Percentiles rank a stretch among this genome's conserved stretches.
Conservation (phyloP, 2,797 vertebrate genomes). For the Anas flavirostris region DNA sequence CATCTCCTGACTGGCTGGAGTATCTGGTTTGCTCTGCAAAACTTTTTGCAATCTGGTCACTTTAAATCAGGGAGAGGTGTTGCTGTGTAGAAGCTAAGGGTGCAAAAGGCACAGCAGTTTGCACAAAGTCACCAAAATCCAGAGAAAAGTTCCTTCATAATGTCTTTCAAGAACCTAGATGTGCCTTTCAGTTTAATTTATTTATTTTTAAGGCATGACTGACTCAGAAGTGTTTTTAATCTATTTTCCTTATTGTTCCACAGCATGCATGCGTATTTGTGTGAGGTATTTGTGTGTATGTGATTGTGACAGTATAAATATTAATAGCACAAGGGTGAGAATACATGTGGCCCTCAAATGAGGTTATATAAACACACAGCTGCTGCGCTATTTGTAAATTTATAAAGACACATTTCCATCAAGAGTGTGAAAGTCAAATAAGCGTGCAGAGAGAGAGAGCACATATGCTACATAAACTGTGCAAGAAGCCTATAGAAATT, state of each 20-base stretch:
- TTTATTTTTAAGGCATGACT: neutral
- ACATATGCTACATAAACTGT: constrained; percentile 39
- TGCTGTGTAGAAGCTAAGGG: neutral
- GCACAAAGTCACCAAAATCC: neutral
- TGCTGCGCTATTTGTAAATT: constrained; percentile 70
- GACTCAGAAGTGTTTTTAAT: neutral
- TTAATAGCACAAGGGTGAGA: constrained; percentile 70
- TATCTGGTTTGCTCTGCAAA: neutral
- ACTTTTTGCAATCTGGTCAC: neutral
- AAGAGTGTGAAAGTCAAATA: constrained; percentile 71
- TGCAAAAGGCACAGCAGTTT: neutral
- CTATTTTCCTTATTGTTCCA: constrained; percentile 16
- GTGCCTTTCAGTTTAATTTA: neutral
- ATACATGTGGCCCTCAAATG: constrained; percentile 67
- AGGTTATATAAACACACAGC: constrained; percentile 77
- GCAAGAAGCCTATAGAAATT: constrained; percentile 26
- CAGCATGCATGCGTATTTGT: neutral
- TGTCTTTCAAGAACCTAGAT: neutral
- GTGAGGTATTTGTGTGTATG: neutral
- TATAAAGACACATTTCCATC: constrained; percentile 66
- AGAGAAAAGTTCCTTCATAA: neutral
- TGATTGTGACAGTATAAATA: constrained; percentile 72
- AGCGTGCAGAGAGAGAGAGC: constrained; percentile 18
- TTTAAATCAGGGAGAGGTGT: neutral
- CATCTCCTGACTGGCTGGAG: neutral